Conservation (phyloP, 2,797 vertebrate species). For the Thunnus albacares region DNA sequence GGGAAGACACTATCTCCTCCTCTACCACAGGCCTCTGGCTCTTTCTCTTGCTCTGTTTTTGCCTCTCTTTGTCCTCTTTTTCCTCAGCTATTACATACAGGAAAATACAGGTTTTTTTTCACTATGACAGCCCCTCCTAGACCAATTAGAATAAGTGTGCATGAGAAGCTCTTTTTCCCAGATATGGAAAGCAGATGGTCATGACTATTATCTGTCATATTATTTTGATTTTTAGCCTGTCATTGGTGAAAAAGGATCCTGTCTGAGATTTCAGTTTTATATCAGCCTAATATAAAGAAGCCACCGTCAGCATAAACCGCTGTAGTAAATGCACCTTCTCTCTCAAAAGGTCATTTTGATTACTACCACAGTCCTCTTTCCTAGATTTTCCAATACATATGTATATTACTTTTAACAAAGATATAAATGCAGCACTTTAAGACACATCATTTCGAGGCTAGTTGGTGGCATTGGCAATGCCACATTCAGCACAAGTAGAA, state of each 20-base stretch:
- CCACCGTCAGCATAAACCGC: conserved; percentile 12
- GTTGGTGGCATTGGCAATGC: not conserved
- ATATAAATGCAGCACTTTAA: not conserved
- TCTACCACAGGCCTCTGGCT: not conserved
- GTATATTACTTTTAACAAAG: not conserved
- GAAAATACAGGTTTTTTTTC: conserved; percentile 12
- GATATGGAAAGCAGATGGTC: conserved; percentile 47
- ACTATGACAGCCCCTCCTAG: conserved; percentile 20
- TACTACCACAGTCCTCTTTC: not conserved
- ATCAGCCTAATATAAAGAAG: conserved; percentile 32
- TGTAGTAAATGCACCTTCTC: conserved; percentile 13
- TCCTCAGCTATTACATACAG: not conserved
- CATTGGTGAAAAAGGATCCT: conserved; percentile 16
- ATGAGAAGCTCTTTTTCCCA: conserved; percentile 40
- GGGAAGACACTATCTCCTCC: not conserved
- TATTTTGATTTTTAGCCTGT: conserved; percentile 49
- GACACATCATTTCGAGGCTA: not conserved
- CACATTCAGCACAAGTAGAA: not conserved
- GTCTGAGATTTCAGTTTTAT: conserved; percentile 34
- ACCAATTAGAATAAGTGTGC: conserved; percentile 53
- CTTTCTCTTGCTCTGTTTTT: not conserved
- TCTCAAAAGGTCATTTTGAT: conserved; percentile 26
- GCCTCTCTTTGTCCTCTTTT: not conserved
- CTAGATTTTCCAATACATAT: not conserved
- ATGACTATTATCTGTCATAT: conserved; percentile 49